These are phyloP conservation scores for Cydia pomonella DNA, from an alignment of 1,140 invertebrate genomes.

Conservation along the genomic window DNA sequence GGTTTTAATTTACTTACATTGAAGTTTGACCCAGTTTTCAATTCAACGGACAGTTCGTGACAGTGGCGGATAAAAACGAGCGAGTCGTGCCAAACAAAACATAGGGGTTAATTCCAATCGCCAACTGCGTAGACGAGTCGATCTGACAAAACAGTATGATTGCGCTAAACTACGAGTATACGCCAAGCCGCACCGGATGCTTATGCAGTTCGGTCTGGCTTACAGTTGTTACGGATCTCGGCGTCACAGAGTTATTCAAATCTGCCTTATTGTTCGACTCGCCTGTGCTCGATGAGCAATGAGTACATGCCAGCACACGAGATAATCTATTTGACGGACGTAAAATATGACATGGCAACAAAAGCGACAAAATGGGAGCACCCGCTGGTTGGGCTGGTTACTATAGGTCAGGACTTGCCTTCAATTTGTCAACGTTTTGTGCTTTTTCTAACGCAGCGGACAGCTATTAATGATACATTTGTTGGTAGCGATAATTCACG, in stretches of 20 bases:
- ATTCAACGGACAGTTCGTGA: conserved; percentile 1
- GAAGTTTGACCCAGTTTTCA: conserved; percentile 31
- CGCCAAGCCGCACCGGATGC: no score
- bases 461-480: conserved; percentile 24
- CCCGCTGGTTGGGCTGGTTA: conserved; percentile 6
- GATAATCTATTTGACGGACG: conserved; percentile 19
- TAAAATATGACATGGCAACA: conserved; percentile 14
- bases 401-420: conserved; percentile 3
- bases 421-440: conserved; percentile 15
- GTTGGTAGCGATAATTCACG: conserved; percentile 10
- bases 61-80: conserved; percentile 1
- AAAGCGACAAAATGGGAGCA: conserved; percentile 16
- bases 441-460: conserved; percentile 18
- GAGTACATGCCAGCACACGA: background rate
- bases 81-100: background rate
- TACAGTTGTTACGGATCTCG: background rate
- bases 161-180: no score
- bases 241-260: background rate
- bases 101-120: background rate
- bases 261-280: background rate
- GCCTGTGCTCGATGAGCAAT: background rate
- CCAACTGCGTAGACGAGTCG: background rate
- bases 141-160: background rate
- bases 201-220: no score
- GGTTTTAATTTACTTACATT: conserved; percentile 16